phyloP scores from a whole-genome alignment of 2,113 vertebrate species.

The Oceanites oceanicus region DNA sequence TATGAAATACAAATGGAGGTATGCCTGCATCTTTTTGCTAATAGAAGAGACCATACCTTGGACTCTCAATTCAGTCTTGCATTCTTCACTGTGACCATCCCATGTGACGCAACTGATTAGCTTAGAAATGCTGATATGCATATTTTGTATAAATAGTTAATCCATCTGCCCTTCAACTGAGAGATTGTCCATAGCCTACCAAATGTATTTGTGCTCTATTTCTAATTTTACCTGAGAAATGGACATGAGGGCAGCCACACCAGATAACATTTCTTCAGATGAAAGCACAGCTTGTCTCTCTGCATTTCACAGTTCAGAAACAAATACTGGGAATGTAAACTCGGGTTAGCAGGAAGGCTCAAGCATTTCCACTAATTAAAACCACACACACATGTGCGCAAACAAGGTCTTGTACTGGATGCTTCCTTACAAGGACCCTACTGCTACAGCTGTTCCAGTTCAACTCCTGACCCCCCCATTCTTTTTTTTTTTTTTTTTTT shows the following conservation, averaged over 20 bases:
- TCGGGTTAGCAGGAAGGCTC: constrained; percentile 18
- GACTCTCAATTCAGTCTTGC: constrained; percentile 4
- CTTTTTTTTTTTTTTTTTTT: no score
- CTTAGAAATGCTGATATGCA: constrained; percentile 28
- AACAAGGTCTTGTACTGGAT: not conserved
- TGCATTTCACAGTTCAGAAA: constrained; percentile 36
- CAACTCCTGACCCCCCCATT: not conserved
- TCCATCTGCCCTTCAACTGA: constrained; percentile 49
- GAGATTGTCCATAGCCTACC: constrained; percentile 50
- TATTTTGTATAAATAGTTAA: constrained; percentile 26
- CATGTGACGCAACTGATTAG: not conserved
- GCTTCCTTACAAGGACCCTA: constrained; percentile 1
- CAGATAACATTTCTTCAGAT: not conserved
- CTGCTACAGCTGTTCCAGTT: not conserved
- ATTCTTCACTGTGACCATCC: not conserved
- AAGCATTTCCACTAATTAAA: constrained; percentile 46
- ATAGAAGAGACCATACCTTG: constrained; percentile 9
- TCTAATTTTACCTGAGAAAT: constrained; percentile 73
- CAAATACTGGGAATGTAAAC: constrained; percentile 53
- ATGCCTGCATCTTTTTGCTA: constrained; percentile 57
- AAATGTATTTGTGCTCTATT: constrained; percentile 69
- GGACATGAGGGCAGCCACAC: constrained; percentile 57
- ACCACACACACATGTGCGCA: not conserved
- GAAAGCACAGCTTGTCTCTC: constrained; percentile 29
- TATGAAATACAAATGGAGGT: constrained; percentile 70